These are phyloP conservation scores for Porites divaricata DNA, from an alignment of 92 coral and sea anemone species.

Conservation along the genomic window DNA sequence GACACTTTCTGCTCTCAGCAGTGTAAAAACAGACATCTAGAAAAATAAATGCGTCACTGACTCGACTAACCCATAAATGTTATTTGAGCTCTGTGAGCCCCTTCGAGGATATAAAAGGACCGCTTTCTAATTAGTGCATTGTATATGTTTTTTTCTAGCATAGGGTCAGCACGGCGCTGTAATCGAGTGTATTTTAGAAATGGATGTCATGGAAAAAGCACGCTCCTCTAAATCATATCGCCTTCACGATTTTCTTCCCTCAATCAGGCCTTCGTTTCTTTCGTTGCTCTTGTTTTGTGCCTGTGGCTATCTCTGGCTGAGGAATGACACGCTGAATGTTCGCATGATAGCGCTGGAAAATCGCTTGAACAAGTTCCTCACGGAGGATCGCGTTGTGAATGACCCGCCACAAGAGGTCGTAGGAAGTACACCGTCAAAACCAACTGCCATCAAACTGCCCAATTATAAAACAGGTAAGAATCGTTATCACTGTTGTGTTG, in stretches of 20 bases:
- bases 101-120: not conserved
- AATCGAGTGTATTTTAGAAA: not conserved
- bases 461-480: too few species aligned
- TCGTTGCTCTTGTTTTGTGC: slow-evolving; percentile 5
- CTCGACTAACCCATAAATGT: too few species aligned
- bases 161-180: not conserved
- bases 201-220: slow-evolving; percentile 1
- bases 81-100: not conserved
- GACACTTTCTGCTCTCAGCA: not conserved
- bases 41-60: too few species aligned
- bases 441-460: too few species aligned
- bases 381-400: too few species aligned
- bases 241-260: slow-evolving; percentile 20
- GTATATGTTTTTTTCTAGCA: too few species aligned
- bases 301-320: not conserved
- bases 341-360: slow-evolving; percentile 25
- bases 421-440: too few species aligned
- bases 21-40: too few species aligned
- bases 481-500: too few species aligned
- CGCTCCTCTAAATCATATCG: slow-evolving; percentile 6
- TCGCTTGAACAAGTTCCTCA: not conserved
- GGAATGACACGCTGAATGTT: slow-evolving; percentile 18
- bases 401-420: too few species aligned
- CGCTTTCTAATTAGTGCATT: not conserved
- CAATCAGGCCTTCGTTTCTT: slow-evolving; percentile 24